phyloP scores from a whole-genome alignment of 2,113 vertebrate genomes.

The Corvus cornix region DNA sequence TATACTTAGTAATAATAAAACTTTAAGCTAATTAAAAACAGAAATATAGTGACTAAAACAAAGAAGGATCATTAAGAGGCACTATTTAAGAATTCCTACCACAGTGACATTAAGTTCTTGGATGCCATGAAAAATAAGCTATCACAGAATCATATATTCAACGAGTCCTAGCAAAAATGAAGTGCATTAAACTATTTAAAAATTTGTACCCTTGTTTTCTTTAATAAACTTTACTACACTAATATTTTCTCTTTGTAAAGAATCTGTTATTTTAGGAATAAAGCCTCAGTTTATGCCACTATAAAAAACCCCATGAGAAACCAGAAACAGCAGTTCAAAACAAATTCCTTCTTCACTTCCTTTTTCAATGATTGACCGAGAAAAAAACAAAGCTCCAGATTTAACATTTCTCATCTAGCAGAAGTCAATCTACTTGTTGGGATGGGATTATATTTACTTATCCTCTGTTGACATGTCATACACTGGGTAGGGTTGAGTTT shows the following conservation, averaged over 20 bases:
- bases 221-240: background rate
- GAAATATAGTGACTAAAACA: background rate
- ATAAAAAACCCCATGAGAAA: rapidly evolving
- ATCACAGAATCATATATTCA: background rate
- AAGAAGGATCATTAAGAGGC: background rate
- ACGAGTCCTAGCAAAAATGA: background rate
- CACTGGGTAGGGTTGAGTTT: background rate
- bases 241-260: background rate
- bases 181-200: background rate
- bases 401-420: background rate
- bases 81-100: background rate
- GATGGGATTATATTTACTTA: background rate
- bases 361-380: background rate
- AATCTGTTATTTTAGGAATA: background rate
- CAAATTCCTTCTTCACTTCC: background rate
- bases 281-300: background rate
- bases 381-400: background rate
- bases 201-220: background rate
- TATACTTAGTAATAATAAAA: background rate
- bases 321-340: background rate
- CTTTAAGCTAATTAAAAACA: background rate
- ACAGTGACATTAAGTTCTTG: background rate
- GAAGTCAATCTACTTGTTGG: background rate
- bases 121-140: background rate
- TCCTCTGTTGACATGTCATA: background rate